A percentile compares a stretch with the other conserved stretches of the same genome.
These are phyloP conservation scores for Hiodon tergisus DNA, from an alignment of 2,113 vertebrate species.

Conservation along the genomic window DNA sequence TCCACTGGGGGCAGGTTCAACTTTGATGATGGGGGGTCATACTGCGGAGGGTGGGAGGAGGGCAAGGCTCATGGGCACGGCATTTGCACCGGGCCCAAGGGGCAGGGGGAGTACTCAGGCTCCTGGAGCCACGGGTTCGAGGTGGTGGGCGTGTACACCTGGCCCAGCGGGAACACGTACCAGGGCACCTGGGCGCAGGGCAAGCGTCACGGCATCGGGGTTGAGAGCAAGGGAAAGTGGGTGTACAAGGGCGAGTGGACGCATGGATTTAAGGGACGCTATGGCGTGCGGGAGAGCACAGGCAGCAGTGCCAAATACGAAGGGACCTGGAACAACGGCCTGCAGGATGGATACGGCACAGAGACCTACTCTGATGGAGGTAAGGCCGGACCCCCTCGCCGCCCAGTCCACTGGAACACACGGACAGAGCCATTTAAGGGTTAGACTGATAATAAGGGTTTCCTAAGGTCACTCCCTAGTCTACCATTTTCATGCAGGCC, in stretches of 20 bases:
- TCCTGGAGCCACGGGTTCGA: constrained; percentile 98
- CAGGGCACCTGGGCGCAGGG: constrained; percentile 98
- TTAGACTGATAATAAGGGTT: constrained; percentile 78
- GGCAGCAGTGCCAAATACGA: constrained; percentile 92
- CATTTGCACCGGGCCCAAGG: constrained; percentile 97
- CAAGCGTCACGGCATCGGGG: constrained; percentile 92
- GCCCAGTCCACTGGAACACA: neutral
- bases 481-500: neutral
- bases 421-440: constrained; percentile 43
- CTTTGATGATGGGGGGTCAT: constrained; percentile 99
- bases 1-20: constrained; percentile 93
- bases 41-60: constrained; percentile 99
- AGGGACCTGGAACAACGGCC: constrained; percentile 97
- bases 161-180: constrained; percentile 98
- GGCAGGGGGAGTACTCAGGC: constrained; percentile 96
- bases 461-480: constrained; percentile 27
- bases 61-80: constrained; percentile 98
- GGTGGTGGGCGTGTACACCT: constrained; percentile 96
- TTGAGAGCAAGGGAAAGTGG: constrained; percentile 98
- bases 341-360: constrained; percentile 97
- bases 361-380: constrained; percentile 99
- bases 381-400: constrained; percentile 65
- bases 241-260: constrained; percentile 98
- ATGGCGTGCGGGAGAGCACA: constrained; percentile 89
- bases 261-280: constrained; percentile 97